phyloP scores from a whole-genome alignment of 64 coral and sea anemone genomes.

The Actinia tenebrosa region DNA sequence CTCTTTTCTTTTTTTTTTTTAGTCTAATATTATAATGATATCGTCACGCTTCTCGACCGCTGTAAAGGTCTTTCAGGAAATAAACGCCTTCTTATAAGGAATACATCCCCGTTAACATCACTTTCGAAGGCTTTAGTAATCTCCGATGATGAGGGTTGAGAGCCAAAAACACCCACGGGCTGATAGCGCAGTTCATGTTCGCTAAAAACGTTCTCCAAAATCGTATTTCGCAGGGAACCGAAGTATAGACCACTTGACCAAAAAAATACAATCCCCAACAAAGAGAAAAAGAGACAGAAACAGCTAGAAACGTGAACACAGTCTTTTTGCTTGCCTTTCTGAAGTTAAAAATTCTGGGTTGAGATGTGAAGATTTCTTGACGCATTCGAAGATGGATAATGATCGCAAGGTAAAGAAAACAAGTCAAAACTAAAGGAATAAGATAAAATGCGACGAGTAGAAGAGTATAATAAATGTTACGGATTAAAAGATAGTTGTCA shows the following conservation, averaged over 20 bases:
- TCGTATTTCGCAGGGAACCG: neutral
- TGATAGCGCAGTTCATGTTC: neutral
- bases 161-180: neutral
- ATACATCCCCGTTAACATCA: neutral
- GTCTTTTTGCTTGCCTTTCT: neutral
- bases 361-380: neutral
- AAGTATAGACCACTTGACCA: neutral
- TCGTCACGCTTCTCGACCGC: neutral
- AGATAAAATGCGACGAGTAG: neutral
- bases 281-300: neutral
- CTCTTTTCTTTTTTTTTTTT: too few relatives aligned
- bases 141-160: neutral
- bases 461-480: neutral
- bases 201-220: neutral
- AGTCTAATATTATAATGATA: too few relatives aligned
- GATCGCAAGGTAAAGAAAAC: neutral
- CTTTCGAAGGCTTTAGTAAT: neutral
- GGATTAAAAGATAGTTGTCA: neutral
- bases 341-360: neutral
- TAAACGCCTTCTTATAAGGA: neutral
- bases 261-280: neutral
- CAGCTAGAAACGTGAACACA: neutral
- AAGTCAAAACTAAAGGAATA: neutral
- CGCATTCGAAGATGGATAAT: neutral
- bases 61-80: neutral